Evolutionary conservation across 2,113 vertebrate species (phyloP).

Genomic region (Salvelinus namaycush): DNA sequence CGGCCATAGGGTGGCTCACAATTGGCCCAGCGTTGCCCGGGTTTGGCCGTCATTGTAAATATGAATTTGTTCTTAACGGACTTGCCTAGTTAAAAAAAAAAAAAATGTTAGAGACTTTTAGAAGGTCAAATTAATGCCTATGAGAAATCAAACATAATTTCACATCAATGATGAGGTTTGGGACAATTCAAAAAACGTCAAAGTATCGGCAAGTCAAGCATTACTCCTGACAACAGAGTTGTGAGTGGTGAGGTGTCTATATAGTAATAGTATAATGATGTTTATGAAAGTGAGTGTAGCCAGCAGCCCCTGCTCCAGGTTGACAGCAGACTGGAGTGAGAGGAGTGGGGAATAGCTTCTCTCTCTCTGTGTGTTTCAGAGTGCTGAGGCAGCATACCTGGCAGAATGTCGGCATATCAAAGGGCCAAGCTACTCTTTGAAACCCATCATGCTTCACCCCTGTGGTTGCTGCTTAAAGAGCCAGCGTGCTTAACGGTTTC

Average conservation of each 20-base stretch:
- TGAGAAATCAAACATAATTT: too few relatives aligned
- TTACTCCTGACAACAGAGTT: background rate
- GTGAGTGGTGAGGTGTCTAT: background rate
- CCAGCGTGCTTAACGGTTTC: slow-evolving; percentile 85
- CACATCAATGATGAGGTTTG: too few relatives aligned
- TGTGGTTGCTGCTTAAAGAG: slow-evolving; percentile 85
- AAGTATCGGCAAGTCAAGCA: slow-evolving; percentile 15
- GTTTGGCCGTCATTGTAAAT: too few relatives aligned
- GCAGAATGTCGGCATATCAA: slow-evolving; percentile 87
- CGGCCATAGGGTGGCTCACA: too few relatives aligned
- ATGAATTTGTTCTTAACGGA: too few relatives aligned
- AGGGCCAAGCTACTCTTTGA: slow-evolving; percentile 81
- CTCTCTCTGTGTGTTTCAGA: slow-evolving; percentile 44
- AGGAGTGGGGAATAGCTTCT: slow-evolving; percentile 17
- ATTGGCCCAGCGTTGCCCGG: too few relatives aligned
- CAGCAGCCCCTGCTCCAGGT: background rate
- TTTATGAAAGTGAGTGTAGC: background rate
- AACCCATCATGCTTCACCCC: slow-evolving; percentile 83
- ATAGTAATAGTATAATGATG: background rate
- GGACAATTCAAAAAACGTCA: slow-evolving; percentile 24
- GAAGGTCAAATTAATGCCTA: slow-evolving; percentile 8
- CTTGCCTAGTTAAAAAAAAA: too few relatives aligned
- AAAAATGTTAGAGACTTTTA: too few relatives aligned
- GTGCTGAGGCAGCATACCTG: slow-evolving; percentile 88
- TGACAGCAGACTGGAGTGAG: background rate